Conservation (phyloP, 2,888 invertebrate genomes). For the Alsophila aescularia region DNA sequence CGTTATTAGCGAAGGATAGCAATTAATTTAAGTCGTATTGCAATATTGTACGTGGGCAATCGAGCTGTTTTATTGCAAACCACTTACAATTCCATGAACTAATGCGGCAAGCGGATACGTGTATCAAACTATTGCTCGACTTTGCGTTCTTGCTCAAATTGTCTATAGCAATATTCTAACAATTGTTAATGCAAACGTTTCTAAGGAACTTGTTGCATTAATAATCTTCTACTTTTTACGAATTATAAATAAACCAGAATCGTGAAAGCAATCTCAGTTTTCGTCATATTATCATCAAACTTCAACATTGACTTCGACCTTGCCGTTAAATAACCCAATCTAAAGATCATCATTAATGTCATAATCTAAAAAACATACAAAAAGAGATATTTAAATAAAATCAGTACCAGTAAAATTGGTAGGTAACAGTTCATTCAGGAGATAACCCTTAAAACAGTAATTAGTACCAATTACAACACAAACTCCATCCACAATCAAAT, state of each 20-base stretch:
- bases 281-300: not conserved
- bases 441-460: conserved; percentile 75
- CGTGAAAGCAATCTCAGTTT: too few species aligned
- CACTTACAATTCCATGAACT: conserved; percentile 27
- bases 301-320: not conserved
- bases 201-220: not conserved
- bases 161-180: not conserved
- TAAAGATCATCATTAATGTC: not conserved
- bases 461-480: conserved; percentile 79
- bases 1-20: conserved; percentile 75
- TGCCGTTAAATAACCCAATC: not conserved
- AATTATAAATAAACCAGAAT: too few species aligned
- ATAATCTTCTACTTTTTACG: not conserved
- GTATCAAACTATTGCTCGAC: conserved; percentile 38
- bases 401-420: not conserved
- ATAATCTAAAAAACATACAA: not conserved
- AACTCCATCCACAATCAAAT: conserved; percentile 79
- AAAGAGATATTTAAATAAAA: not conserved
- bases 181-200: not conserved
- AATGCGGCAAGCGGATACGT: conserved; percentile 41
- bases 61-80: conserved; percentile 29
- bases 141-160: conserved; percentile 23
- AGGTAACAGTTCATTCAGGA: conserved; percentile 52
- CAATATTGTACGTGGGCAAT: conserved; percentile 51
- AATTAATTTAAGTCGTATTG: conserved; percentile 65